Base-by-base conservation (phyloP, 2,888 invertebrate genomes). In the Phlogophora meticulosa region DNA sequence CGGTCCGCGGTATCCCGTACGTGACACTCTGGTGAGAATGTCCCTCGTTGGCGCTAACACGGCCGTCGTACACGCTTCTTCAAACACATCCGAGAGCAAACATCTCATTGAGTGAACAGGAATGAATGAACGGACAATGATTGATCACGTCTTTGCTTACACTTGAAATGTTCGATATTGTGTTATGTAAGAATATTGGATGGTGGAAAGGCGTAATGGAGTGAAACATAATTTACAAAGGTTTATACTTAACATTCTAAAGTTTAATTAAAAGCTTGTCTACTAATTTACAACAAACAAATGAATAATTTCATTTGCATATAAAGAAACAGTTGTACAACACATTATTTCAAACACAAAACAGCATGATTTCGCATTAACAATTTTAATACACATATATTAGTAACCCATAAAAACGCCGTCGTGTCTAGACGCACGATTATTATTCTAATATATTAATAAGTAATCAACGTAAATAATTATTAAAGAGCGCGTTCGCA, bases 1-100 rank as follows among this genome's bases (percentile, higher is more conserved):
- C 55, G 38, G 22, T 52, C 51, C 73, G 78, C 24, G 17, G 22
- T 28, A 43, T 38, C 66, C 63, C 79, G 76, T 68, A 76, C 76
- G 76, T 76, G 76, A 78, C 76, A 62, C 46, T 62, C 48, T 15
- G 62, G 74, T 74, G 76, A 74, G 76, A 76, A 76, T 72, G 73
- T 40, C 40, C 56, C 59, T 45, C 46, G 40, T 78, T 78, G 76
- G 76, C 76, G 76, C 76, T 78, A 78, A 46, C 73, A 72, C 56
- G 43, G 36, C 40, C 49, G 42, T 42, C 7, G 43, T 36, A 55
- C 57, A 75, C 57, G 53, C 57, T 45, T 53, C 56, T 38, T 45
- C 55, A 73, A 73, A 78, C 28, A 73, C 28, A 49, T 46, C 38
- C 38, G 20, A 38, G 53, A 60, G 51, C 79, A 78, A 73, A 76